Evolutionary conservation across 2,113 vertebrate genomes (phyloP).

Genomic region (Nanorana parkeri): DNA sequence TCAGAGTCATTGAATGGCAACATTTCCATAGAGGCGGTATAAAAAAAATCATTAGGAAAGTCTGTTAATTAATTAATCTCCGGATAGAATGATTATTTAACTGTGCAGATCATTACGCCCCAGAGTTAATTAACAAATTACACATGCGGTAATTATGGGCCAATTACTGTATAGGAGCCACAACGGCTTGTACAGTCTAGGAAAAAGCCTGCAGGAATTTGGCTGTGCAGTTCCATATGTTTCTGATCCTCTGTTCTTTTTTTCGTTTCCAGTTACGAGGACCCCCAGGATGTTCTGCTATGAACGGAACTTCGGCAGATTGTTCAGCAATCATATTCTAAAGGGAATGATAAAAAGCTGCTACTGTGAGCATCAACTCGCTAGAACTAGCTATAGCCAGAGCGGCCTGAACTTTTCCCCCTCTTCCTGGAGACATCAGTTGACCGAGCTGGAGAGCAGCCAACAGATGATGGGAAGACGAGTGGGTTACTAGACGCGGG

Average conservation of each 20-base stretch:
- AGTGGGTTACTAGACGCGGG: neutral
- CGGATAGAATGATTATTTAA: neutral
- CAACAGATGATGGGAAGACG: neutral
- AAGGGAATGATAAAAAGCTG: neutral
- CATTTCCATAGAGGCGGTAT: too few relatives aligned
- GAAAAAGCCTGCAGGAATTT: neutral
- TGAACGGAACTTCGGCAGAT: conserved; percentile 1
- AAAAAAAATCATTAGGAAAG: too few relatives aligned
- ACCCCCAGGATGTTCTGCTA: conserved; percentile 22
- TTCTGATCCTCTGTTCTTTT: neutral
- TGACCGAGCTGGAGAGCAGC: neutral
- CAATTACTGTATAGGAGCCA: neutral
- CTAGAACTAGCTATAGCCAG: conserved; percentile 39
- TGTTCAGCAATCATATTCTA: neutral
- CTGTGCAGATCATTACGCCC: neutral
- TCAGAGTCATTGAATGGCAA: too few relatives aligned
- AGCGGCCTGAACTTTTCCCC: neutral
- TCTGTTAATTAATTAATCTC: neutral
- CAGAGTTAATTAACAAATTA: neutral
- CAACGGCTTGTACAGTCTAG: neutral
- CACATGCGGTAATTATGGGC: neutral
- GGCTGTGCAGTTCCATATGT: conserved; percentile 6
- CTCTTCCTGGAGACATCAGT: neutral
- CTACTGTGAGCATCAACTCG: conserved; percentile 3
- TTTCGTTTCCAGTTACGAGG: neutral